Evolutionary conservation across 1,140 invertebrate species (phyloP).

Genomic region (Hylyphantes graminicola): DNA sequence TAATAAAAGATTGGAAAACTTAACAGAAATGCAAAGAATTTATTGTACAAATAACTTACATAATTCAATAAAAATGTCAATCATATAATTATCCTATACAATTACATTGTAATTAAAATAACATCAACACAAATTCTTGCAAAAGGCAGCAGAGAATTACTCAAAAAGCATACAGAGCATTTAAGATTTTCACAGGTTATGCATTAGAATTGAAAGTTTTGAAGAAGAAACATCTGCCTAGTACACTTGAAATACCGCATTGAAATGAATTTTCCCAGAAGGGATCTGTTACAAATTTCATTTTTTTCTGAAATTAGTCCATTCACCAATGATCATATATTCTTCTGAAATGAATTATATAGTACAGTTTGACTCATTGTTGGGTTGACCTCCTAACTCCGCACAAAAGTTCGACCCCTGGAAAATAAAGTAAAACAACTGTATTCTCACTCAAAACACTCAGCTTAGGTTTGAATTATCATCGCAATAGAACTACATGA

Average conservation of each 20-base stretch:
- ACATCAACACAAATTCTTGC: conserved; percentile 3
- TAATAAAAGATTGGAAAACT: background rate
- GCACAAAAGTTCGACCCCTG: conserved; percentile 62
- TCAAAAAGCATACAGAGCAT: background rate
- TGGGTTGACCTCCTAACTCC: conserved; percentile 22
- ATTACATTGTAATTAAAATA: conserved; percentile 6
- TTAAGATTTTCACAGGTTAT: background rate
- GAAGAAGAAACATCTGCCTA: conserved; percentile 18
- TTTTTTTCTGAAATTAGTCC: conserved; percentile 3
- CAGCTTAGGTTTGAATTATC: no score
- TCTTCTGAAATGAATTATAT: conserved; percentile 39
- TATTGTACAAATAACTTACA: conserved; percentile 56
- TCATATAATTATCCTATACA: conserved; percentile 5
- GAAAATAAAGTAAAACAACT: conserved; percentile 13
- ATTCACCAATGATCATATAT: conserved; percentile 15
- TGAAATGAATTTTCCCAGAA: conserved; percentile 25
- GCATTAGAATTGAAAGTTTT: conserved; percentile 15
- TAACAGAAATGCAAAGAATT: conserved; percentile 46
- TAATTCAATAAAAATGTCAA: conserved; percentile 19
- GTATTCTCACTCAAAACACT: no score
- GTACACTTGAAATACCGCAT: background rate
- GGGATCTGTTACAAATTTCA: conserved; percentile 8
- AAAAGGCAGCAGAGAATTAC: conserved; percentile 12
- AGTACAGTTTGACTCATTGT: conserved; percentile 41
- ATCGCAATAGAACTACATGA: no score